Evolutionary conservation across 2,797 vertebrate genomes (phyloP).

Genomic region (Phoebastria nigripes): DNA sequence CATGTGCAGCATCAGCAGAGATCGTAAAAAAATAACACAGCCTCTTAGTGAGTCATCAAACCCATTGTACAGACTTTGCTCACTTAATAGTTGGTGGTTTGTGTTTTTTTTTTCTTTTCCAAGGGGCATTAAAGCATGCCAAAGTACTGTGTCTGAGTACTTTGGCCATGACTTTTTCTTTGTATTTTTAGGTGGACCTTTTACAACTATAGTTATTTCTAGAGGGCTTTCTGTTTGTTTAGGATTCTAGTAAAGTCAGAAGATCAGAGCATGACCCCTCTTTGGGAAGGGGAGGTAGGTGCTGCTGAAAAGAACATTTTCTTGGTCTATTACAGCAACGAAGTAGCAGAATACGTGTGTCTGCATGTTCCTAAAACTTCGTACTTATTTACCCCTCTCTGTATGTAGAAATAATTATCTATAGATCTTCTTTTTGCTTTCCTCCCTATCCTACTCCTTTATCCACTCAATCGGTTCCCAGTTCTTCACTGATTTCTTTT

Average conservation of each 20-base stretch:
- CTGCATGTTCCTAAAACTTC: neutral
- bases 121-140: neutral
- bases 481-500: neutral
- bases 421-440: neutral
- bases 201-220: neutral
- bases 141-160: neutral
- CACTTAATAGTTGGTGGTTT: neutral
- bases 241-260: neutral
- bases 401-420: neutral
- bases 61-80: neutral
- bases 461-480: rapidly evolving
- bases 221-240: neutral
- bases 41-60: constrained; percentile 14
- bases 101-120: neutral
- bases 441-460: neutral
- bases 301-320: neutral
- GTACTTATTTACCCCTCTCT: neutral
- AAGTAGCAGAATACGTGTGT: neutral
- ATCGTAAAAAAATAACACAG: neutral
- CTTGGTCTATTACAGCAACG: neutral
- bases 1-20: neutral
- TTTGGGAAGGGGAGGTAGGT: neutral
- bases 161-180: neutral
- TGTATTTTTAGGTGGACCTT: neutral
- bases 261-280: neutral